Percentiles rank a stretch among this genome's conserved stretches.
These are phyloP conservation scores for Anagrus nilaparvatae DNA, from an alignment of 1,140 invertebrate genomes.

Conservation along the genomic window DNA sequence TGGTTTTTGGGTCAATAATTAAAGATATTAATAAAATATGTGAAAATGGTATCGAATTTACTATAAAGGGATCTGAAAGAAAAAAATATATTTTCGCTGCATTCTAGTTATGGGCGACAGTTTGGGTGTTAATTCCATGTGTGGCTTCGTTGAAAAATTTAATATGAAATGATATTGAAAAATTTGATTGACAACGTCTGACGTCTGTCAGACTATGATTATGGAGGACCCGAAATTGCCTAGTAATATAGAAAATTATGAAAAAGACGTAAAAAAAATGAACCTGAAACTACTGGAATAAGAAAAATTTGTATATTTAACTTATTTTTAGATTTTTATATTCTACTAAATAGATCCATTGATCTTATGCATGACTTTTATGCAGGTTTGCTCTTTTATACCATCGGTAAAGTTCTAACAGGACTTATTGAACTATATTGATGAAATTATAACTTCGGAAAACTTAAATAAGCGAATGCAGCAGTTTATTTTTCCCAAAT, in stretches of 20 bases:
- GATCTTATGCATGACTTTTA: slow-evolving; percentile 14
- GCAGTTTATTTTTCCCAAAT: slow-evolving; percentile 10
- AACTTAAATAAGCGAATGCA: slow-evolving; percentile 14
- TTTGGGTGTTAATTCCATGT: slow-evolving; percentile 14
- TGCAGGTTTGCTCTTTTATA: slow-evolving; percentile 13
- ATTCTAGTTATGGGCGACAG: slow-evolving; percentile 13
- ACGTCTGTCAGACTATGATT: slow-evolving; percentile 5
- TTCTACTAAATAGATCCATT: too few species aligned
- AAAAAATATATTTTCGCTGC: slow-evolving; percentile 4
- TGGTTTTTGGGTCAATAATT: slow-evolving; percentile 1
- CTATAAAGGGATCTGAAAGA: background rate
- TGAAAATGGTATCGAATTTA: background rate
- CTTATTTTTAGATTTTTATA: too few species aligned
- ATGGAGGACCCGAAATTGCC: background rate
- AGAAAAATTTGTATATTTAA: slow-evolving; percentile 9
- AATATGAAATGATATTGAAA: slow-evolving; percentile 1
- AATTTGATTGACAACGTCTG: background rate
- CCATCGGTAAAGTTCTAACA: slow-evolving; percentile 11
- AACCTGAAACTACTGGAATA: slow-evolving; percentile 6
- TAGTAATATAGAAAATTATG: slow-evolving; percentile 4
- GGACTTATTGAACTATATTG: slow-evolving; percentile 9
- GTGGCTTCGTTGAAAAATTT: slow-evolving; percentile 10
- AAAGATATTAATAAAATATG: slow-evolving; percentile 1
- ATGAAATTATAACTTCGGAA: slow-evolving; percentile 12
- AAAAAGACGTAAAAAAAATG: slow-evolving; percentile 7